Conservation (phyloP, 2,113 vertebrate species). For the Centrocercus urophasianus region DNA sequence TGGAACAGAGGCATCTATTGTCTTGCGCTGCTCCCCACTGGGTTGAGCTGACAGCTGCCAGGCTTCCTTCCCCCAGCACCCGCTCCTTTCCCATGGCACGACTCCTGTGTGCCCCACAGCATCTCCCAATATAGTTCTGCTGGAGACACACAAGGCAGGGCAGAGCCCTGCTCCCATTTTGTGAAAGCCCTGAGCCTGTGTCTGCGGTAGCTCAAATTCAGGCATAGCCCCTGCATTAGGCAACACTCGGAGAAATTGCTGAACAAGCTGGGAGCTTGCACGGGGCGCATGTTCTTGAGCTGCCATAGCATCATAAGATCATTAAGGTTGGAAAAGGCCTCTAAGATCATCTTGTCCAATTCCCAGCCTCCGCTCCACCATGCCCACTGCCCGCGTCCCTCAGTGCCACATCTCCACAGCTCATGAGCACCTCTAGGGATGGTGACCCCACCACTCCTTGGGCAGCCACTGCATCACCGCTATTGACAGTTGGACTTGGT, state of each 20-base stretch:
- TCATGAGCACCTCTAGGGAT: too few species aligned
- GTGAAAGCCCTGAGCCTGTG: neutral
- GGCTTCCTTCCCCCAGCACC: neutral
- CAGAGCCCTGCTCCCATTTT: neutral
- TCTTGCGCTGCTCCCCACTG: neutral
- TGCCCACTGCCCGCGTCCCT: too few species aligned
- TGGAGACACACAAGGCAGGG: neutral
- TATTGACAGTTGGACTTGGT: too few species aligned
- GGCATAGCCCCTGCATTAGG: neutral
- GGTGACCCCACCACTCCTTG: too few species aligned
- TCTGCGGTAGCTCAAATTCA: neutral
- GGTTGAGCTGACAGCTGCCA: neutral
- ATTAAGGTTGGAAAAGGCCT: too few species aligned
- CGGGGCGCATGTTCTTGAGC: neutral
- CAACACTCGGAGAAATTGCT: neutral
- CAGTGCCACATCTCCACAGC: too few species aligned
- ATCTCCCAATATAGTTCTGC: neutral
- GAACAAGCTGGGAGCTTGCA: neutral
- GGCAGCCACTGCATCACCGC: too few species aligned
- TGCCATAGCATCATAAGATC: too few species aligned
- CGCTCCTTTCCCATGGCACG: neutral
- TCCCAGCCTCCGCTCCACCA: too few species aligned
- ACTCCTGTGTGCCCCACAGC: neutral
- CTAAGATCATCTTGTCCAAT: too few species aligned
- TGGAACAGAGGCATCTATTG: constrained; percentile 26